These are phyloP conservation scores for Panopea generosa DNA, from an alignment of 2,888 invertebrate genomes.

Conservation along the genomic window DNA sequence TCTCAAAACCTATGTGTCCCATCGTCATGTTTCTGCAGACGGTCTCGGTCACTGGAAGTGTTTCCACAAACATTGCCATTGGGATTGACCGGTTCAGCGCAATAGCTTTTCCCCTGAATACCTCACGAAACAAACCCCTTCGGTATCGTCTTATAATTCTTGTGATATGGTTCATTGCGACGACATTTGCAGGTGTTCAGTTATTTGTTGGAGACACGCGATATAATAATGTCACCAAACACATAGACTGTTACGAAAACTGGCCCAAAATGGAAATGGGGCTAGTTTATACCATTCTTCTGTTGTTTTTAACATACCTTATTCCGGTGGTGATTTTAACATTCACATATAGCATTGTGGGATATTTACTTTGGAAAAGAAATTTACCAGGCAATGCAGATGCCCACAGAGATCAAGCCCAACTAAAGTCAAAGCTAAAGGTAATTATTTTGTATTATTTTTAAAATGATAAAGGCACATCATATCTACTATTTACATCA, in stretches of 20 bases:
- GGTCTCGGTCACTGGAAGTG: slow-evolving; percentile 85
- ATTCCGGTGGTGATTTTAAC: slow-evolving; percentile 85
- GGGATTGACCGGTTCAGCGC: slow-evolving; percentile 86
- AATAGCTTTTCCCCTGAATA: slow-evolving; percentile 78
- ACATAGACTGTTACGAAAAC: slow-evolving; percentile 71
- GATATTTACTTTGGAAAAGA: slow-evolving; percentile 85
- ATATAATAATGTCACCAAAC: slow-evolving; percentile 33
- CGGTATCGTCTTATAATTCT: slow-evolving; percentile 84
- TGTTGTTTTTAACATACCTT: slow-evolving; percentile 80
- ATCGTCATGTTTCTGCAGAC: slow-evolving; percentile 86
- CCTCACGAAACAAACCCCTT: slow-evolving; percentile 82
- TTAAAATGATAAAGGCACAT: too few relatives aligned
- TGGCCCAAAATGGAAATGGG: slow-evolving; percentile 75
- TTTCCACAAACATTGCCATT: slow-evolving; percentile 86
- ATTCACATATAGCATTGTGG: slow-evolving; percentile 85
- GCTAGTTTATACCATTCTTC: slow-evolving; percentile 76
- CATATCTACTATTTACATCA: too few relatives aligned
- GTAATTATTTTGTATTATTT: too few relatives aligned
- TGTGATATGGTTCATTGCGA: slow-evolving; percentile 85
- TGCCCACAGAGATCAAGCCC: slow-evolving; percentile 84
- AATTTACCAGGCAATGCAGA: slow-evolving; percentile 86
- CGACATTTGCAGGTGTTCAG: slow-evolving; percentile 83
- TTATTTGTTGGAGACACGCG: slow-evolving; percentile 77
- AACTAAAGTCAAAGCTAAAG: slow-evolving; percentile 85
- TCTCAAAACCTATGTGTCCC: slow-evolving; percentile 86